Conservation (phyloP, 2,888 invertebrate genomes). For the Lathronympha strigana region DNA sequence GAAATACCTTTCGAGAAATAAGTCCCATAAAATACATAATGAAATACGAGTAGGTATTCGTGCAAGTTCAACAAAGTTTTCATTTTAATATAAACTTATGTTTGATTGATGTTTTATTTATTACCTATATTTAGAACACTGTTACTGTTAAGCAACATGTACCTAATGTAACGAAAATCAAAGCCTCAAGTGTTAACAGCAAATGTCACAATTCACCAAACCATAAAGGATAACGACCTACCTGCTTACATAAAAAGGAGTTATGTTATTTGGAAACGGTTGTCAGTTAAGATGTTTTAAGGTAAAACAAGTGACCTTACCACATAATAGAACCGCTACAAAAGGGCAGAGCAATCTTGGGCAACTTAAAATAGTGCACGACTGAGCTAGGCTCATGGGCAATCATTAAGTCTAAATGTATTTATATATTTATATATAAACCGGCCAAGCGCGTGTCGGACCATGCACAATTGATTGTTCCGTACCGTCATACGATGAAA, state of each 20-base stretch:
- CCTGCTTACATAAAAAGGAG: not conserved
- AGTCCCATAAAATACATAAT: too few relatives aligned
- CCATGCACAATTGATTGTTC: too few relatives aligned
- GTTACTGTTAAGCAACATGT: not conserved
- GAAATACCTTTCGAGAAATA: too few relatives aligned
- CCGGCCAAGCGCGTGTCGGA: too few relatives aligned
- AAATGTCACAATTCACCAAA: constrained; percentile 8
- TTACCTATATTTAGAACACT: not conserved
- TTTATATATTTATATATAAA: too few relatives aligned
- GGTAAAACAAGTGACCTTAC: constrained; percentile 7
- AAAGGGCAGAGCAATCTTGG: constrained; percentile 30
- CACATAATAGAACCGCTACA: not conserved
- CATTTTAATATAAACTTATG: not conserved
- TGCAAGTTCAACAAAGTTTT: too few relatives aligned
- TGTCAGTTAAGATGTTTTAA: not conserved
- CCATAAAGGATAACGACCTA: constrained; percentile 10
- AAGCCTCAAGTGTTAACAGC: not conserved
- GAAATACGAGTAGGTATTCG: too few relatives aligned
- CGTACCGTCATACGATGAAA: too few relatives aligned
- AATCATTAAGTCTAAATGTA: not conserved
- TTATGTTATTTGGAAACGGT: not conserved
- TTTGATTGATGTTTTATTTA: not conserved
- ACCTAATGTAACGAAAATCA: not conserved
- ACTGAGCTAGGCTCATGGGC: not conserved
- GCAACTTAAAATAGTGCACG: constrained; percentile 14